Base-by-base conservation (phyloP, 1,140 invertebrate genomes). In the Drosophila kohkoa region DNA sequence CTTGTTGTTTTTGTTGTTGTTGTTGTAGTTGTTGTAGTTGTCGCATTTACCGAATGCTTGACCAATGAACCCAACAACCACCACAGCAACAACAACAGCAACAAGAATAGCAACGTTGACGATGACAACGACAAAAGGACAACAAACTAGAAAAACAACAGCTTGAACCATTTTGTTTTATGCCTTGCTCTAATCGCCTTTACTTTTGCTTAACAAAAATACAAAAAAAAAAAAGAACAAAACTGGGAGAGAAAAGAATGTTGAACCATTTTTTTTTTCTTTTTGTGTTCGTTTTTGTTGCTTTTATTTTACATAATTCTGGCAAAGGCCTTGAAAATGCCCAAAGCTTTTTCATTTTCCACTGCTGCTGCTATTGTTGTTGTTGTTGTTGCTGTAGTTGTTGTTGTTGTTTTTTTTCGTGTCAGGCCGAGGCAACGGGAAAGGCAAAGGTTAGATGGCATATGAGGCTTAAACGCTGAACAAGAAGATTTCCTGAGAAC, bases 251-350 rank as follows among this genome's bases (percentile, higher is more conserved):
- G 10, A 30, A 43, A 32, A 62, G 46, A 49, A 64, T 64, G 62
- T 64, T 64, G 28, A 38, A 57, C 28, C 45, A 68, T 68, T 59
- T 68, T 59, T 0, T 25, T 25, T 1, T 25, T 25, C 4, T 25
- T 49, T 28, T 6, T 38, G 35, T 10, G 5, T 32, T 38, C 35
- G 10, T 38, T 13, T 28, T 20, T 65, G 32, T 64, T 16, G 35
- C 69, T 58, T 54, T 49, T 72, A 54, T 66, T 72, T 72, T 66
- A 72, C 52, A 72, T 72, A 72, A 72, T 72, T 57, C 62, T 55
- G 60, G 52, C 20, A 48, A 52, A 55, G 69, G 60, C 69, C 69
- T 72, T 65, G 69, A 71, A 64, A 71, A 48, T 49, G 52, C 52
- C 62, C 38, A 59, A 59, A 20, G 25, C 15, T 55, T 41, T 55